Evolutionary conservation across 2,888 invertebrate genomes (phyloP), one percentile per base, ranked within the genome.

Genomic region (Eilema caniola): DNA sequence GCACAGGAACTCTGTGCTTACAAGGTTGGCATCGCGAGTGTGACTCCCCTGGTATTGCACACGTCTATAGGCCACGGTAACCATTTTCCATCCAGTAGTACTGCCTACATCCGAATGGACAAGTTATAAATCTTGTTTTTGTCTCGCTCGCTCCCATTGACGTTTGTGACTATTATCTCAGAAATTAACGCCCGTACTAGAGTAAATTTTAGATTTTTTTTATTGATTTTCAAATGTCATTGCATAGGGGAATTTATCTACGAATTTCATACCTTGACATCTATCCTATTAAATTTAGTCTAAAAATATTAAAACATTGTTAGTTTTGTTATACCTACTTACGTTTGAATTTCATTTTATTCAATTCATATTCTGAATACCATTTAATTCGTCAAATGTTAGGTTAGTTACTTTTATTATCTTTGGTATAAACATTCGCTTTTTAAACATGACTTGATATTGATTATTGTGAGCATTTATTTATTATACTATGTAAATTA

Each of bases 381-480:
- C 61, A 68, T 70, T 68, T 68, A 63, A 67, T 79, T 81, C 64
- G 61, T 76, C 71, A 75, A 62, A 62, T 53, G 73, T 80, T 85
- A 83, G 83, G 79, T 84, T 86, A 83, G 68, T 81, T 83, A 77
- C 70, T 82, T 78, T 81, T 77, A 84, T 83, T 83, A 70, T 85
- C 79, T 85, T 79, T 87, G 86, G 83, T 85, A 73, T 79, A 79
- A 76, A 81, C 74, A 81, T 86, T 87, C 83, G 87, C 87, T 89
- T 91, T 90, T 88, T 89, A 89, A 85, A 86, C 86, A 88, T 89
- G 90, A 93, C 91, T 85, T 88, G 85, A 86, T 86, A 85, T 88
- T 85, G 77, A 86, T 85, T 83, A 89, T 88, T 88, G 86, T 89
- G 87, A 89, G 94, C 95, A 95, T 94, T 95, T 95, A 94, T 94